Evolutionary conservation across 2,797 vertebrate genomes (phyloP).

Genomic region (Cyprinella venusta): DNA sequence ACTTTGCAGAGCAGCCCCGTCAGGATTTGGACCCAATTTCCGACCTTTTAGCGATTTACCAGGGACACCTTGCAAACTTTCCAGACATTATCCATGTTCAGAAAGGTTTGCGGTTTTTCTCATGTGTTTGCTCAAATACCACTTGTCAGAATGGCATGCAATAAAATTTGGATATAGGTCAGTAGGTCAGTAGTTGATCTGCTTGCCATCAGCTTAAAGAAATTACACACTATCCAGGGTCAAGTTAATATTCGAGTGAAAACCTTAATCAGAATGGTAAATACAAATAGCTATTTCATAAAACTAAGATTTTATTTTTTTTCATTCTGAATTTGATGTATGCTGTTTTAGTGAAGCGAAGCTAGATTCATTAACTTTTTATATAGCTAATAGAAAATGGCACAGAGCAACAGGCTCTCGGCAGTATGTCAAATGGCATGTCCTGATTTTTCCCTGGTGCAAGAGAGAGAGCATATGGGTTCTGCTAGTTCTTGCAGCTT

Average conservation of each 20-base stretch:
- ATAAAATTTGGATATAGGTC: conserved; percentile 38
- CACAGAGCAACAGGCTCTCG: not conserved
- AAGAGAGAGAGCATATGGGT: conserved; percentile 68
- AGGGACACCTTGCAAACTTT: conserved; percentile 95
- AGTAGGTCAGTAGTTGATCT: conserved; percentile 35
- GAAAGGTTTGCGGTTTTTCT: conserved; percentile 84
- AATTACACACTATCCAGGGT: not conserved
- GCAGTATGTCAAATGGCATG: conserved; percentile 12
- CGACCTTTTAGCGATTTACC: conserved; percentile 93
- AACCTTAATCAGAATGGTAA: not conserved
- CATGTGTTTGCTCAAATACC: conserved; percentile 4
- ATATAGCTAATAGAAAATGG: conserved; percentile 13
- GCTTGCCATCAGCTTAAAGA: conserved; percentile 5
- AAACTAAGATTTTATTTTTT: not conserved
- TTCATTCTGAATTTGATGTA: not conserved
- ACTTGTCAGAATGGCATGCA: conserved; percentile 24
- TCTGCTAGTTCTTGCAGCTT: conserved; percentile 69
- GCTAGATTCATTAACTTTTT: not conserved
- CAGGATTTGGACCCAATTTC: conserved; percentile 94
- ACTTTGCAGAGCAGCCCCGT: conserved; percentile 94
- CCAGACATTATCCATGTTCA: conserved; percentile 98
- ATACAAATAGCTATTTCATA: not conserved
- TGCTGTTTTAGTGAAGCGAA: not conserved
- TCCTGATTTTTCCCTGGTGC: conserved; percentile 23
- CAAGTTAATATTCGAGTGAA: not conserved